Conservation (phyloP, 1,140 invertebrate genomes). For the Neodiprion pinetum region DNA sequence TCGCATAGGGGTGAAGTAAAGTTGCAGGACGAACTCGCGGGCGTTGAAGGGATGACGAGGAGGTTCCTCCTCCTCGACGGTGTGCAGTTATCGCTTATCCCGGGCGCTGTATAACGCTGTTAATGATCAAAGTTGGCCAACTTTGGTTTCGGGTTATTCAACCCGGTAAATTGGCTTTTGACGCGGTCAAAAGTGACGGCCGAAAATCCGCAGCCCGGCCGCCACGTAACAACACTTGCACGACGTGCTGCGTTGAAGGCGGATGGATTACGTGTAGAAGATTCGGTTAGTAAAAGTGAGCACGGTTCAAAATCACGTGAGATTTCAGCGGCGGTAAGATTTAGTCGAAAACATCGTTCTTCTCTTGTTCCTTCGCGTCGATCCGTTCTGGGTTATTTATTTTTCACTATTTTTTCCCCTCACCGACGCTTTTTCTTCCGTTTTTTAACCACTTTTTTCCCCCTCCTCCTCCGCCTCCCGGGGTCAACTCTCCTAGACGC, state of each 20-base stretch:
- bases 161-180: slow-evolving; percentile 2
- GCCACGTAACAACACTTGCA: too few species aligned
- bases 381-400: too few species aligned
- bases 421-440: too few species aligned
- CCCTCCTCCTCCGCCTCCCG: too few species aligned
- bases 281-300: too few species aligned
- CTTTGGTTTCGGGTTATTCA: not conserved
- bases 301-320: not conserved
- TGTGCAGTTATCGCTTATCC: not conserved
- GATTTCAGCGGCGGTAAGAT: not conserved
- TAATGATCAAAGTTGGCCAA: slow-evolving; percentile 5
- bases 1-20: not conserved
- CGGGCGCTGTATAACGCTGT: not conserved
- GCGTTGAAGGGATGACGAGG: not conserved
- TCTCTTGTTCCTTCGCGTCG: too few species aligned
- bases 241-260: too few species aligned
- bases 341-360: too few species aligned
- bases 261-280: too few species aligned
- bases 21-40: not conserved
- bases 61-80: not conserved
- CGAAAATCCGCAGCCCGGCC: too few species aligned
- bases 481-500: not conserved
- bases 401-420: too few species aligned
- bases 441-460: too few species aligned
- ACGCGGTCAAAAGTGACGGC: not conserved